Conservation (phyloP, 2,797 vertebrate species). For the Catostomus latipinnis region DNA sequence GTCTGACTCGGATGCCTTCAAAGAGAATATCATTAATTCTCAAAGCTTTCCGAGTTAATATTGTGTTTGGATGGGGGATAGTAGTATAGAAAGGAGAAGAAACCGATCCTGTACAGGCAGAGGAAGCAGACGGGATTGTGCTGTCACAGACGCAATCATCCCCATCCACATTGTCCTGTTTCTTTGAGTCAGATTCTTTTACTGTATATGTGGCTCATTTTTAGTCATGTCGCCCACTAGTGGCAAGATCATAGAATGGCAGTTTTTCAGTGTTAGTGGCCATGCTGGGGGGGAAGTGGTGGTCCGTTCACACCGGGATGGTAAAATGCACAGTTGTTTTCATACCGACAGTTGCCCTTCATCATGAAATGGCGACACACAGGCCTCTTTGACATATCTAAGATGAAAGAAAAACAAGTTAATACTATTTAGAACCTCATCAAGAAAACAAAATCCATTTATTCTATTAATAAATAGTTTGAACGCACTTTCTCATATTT, state of each 20-base stretch:
- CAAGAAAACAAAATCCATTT: too few relatives aligned
- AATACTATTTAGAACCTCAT: background rate
- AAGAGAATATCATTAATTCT: too few relatives aligned
- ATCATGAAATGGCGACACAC: slow-evolving; percentile 95
- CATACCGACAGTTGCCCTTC: slow-evolving; percentile 94
- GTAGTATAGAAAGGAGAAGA: background rate
- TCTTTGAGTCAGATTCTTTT: background rate
- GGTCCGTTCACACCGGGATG: slow-evolving; percentile 93
- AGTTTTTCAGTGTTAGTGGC: slow-evolving; percentile 58
- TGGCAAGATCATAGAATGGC: slow-evolving; percentile 22
- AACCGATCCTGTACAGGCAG: slow-evolving; percentile 27
- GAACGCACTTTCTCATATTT: too few relatives aligned
- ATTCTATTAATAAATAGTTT: too few relatives aligned
- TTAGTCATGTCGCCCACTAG: slow-evolving; percentile 52
- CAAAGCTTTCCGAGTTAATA: background rate
- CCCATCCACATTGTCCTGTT: background rate
- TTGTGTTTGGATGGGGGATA: slow-evolving; percentile 3
- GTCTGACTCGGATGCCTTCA: background rate
- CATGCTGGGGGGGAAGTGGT: slow-evolving; percentile 80
- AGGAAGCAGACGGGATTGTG: slow-evolving; percentile 18
- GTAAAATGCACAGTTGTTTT: slow-evolving; percentile 95
- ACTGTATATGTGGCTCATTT: slow-evolving; percentile 14
- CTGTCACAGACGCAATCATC: slow-evolving; percentile 21
- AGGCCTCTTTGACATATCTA: slow-evolving; percentile 91
- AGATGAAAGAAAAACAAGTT: background rate